These are phyloP conservation scores for Rattus rattus DNA, from an alignment of 2,113 vertebrate species.

Conservation along the genomic window DNA sequence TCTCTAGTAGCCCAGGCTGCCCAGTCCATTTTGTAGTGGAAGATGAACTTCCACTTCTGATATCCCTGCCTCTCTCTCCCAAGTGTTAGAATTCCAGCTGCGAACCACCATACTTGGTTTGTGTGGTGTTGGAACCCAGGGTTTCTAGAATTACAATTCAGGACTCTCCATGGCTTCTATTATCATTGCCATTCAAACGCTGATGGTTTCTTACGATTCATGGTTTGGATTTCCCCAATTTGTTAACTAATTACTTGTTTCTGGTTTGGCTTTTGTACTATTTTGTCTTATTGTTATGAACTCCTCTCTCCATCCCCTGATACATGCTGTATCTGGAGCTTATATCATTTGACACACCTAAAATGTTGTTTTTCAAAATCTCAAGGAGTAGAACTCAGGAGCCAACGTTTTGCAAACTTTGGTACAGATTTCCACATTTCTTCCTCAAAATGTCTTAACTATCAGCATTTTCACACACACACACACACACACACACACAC, in stretches of 20 bases:
- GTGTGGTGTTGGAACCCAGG: background rate
- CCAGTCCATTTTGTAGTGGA: background rate
- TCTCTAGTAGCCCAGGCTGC: background rate
- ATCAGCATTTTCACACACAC: background rate
- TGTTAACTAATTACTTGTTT: background rate
- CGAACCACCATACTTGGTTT: background rate
- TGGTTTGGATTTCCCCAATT: background rate
- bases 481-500: background rate
- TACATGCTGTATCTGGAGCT: background rate
- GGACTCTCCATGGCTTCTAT: background rate
- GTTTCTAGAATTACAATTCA: background rate
- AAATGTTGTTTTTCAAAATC: background rate
- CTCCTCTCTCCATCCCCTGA: background rate
- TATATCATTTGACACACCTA: background rate
- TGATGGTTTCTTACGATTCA: background rate
- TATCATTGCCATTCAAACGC: background rate
- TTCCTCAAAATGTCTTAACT: background rate
- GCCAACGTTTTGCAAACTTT: conserved; percentile 17
- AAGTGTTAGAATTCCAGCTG: background rate
- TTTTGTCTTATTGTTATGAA: background rate
- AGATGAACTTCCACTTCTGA: background rate
- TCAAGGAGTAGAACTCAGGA: background rate
- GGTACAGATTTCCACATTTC: background rate
- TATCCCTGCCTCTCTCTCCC: background rate
- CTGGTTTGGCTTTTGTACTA: background rate